Conservation (phyloP, 2,797 vertebrate genomes). For the Poecilia wingei region DNA sequence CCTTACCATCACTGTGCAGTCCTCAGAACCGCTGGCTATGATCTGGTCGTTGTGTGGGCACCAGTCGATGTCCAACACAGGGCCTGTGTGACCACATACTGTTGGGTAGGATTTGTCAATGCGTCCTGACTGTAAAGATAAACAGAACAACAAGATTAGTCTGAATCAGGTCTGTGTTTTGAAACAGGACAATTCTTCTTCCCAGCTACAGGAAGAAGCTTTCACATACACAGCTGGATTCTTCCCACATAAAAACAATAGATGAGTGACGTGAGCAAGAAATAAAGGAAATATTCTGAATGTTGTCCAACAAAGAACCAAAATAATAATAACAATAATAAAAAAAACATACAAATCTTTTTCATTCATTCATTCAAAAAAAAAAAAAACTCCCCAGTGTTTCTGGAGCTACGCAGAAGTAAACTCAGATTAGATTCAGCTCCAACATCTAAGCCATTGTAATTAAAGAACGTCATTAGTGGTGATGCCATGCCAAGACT, state of each 20-base stretch:
- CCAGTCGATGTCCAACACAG: conserved; percentile 97
- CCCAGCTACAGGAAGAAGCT: conserved; percentile 28
- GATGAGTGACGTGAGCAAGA: background rate
- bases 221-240: conserved; percentile 5
- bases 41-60: conserved; percentile 97
- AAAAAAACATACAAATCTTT: background rate
- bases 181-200: conserved; percentile 38
- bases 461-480: conserved; percentile 61
- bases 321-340: background rate
- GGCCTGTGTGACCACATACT: conserved; percentile 96
- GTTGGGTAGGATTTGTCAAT: conserved; percentile 97
- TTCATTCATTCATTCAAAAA: background rate
- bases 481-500: conserved; percentile 44
- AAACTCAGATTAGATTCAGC: conserved; percentile 50
- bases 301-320: background rate
- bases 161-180: conserved; percentile 33
- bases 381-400: conserved; percentile 5
- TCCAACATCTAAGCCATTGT: conserved; percentile 33
- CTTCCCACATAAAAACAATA: background rate
- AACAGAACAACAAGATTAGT: conserved; percentile 57
- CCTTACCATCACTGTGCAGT: conserved; percentile 95
- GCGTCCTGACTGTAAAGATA: conserved; percentile 87
- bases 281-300: background rate
- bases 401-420: conserved; percentile 15
- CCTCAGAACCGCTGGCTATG: conserved; percentile 95